Evolutionary conservation across 2,797 vertebrate species (phyloP), one percentile per base, ranked within the genome.

Genomic region (Thalassophryne amazonica): DNA sequence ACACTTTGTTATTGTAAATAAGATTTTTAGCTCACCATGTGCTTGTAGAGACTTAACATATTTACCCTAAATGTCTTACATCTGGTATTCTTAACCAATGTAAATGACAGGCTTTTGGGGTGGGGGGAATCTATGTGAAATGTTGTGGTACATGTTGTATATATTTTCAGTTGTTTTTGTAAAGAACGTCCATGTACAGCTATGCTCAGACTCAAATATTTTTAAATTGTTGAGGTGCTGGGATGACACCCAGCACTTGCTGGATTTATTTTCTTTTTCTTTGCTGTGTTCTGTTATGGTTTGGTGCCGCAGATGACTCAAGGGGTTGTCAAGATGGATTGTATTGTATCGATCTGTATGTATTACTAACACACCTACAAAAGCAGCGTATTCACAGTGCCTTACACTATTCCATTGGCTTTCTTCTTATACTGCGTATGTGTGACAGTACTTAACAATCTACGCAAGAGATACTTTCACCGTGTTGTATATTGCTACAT

Each of bases 21-120:
- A 83, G 67, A 90, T 88, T 89, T 91, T 92, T 88, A 86, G 84
- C 90, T 88, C 89, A 88, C 91, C 89, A 85, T 94, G 94, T 96
- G 94, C 93, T 89, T 93, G 93, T 93, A 92, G 93, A 93, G 83
- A 91, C 87, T 80, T 59, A 88, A 83, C 85, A 87, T 92, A 90
- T 91, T 89, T 85, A 58, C 41, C 84, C 92, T 90, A 90, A 85
- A n/a, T 91, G 52, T 59, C 33, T 35, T 88, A 89, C 81, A 80
- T 89, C 88, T 90, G 91, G 90, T 90, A 36, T 50, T 45, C 50
- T 49, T 63, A 25, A 50, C 40, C 89, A 90, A 86, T 88, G 92
- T 72, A 47, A 83, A 81, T 86, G 90, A 90, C 83, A 89, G 86
- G 90, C 89, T 93, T 91, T 20, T 69, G 52, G 86, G 89, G 90